Percentiles rank a stretch among this genome's conserved stretches.
Conservation (phyloP, 2,797 vertebrate species). For the Cyprinella venusta region DNA sequence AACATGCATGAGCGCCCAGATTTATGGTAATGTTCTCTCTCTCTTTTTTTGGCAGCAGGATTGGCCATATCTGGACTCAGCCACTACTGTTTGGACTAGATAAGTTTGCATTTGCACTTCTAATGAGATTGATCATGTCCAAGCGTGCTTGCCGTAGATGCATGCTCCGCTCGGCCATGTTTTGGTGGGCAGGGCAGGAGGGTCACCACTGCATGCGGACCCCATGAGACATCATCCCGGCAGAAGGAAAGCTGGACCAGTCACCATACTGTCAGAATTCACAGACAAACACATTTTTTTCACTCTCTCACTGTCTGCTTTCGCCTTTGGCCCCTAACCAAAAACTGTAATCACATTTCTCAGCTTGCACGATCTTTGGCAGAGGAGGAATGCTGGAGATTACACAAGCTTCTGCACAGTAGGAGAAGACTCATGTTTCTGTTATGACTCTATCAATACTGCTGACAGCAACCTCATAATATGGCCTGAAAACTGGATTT, state of each 20-base stretch:
- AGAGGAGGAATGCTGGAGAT: constrained; percentile 36
- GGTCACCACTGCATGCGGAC: constrained; percentile 30
- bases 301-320: neutral
- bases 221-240: neutral
- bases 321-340: constrained; percentile 35
- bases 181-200: neutral
- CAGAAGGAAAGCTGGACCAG: constrained; percentile 10
- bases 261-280: constrained; percentile 20
- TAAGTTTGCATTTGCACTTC: constrained; percentile 81
- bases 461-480: constrained; percentile 21
- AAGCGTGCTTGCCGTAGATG: constrained; percentile 59
- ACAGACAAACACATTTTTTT: constrained; percentile 36
- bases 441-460: constrained; percentile 37
- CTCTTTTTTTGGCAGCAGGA: constrained; percentile 56
- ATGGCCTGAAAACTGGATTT: constrained; percentile 20
- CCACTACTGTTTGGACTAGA: constrained; percentile 81
- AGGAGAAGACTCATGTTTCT: constrained; percentile 27
- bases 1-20: constrained; percentile 13
- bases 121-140: constrained; percentile 64
- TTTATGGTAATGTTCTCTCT: constrained; percentile 28
- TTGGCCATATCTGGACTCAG: constrained; percentile 77
- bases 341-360: constrained; percentile 53
- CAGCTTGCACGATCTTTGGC: constrained; percentile 50
- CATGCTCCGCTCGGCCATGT: constrained; percentile 41
- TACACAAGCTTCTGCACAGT: constrained; percentile 43